These are phyloP conservation scores for Cairina moschata DNA, from an alignment of 2,113 vertebrate species.

Conservation along the genomic window DNA sequence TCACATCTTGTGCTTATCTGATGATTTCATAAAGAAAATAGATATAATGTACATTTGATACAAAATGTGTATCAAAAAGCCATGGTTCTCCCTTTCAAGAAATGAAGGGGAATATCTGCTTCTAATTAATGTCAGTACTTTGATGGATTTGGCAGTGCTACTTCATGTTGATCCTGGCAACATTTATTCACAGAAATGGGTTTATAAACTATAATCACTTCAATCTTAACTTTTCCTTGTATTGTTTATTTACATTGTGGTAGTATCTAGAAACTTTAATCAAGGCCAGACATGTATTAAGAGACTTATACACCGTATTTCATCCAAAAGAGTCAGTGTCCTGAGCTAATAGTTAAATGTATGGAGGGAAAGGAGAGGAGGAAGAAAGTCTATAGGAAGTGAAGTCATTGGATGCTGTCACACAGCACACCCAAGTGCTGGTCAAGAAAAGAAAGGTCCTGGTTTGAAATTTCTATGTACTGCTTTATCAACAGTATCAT, in stretches of 20 bases:
- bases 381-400: not conserved
- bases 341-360: not conserved
- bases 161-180: conserved; percentile 32
- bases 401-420: not conserved
- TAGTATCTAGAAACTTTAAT: not conserved
- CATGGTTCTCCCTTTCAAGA: not conserved
- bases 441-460: not conserved
- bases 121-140: conserved; percentile 17
- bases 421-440: not conserved
- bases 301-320: not conserved
- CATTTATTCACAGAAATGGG: not conserved
- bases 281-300: not conserved
- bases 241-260: conserved; percentile 23
- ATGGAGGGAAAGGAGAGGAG: not conserved
- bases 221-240: not conserved
- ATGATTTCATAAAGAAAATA: conserved; percentile 57
- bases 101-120: conserved; percentile 1
- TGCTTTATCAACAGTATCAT: not conserved
- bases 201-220: conserved; percentile 32
- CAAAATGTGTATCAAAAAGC: not conserved
- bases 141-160: not conserved
- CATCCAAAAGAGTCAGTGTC: not conserved
- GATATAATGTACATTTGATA: conserved; percentile 7
- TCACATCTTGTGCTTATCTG: not conserved
- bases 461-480: not conserved